A percentile compares a stretch with the other conserved stretches of the same genome.
Evolutionary conservation across 2,888 invertebrate genomes (phyloP).

Genomic region (Synergus umbraculus): DNA sequence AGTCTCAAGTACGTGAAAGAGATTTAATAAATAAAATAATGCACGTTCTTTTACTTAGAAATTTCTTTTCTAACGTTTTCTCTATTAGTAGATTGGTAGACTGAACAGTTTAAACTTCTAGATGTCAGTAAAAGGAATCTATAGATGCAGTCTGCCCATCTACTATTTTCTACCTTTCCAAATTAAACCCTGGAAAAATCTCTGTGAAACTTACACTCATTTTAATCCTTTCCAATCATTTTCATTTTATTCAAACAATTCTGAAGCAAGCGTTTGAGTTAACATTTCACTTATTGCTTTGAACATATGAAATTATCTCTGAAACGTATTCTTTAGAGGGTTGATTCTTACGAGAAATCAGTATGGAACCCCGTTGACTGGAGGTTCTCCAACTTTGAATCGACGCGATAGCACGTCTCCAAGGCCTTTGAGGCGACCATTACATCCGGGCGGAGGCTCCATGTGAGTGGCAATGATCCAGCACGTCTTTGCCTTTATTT

Average conservation of each 20-base stretch:
- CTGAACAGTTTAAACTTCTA: background rate
- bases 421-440: constrained; percentile 72
- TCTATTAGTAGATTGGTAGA: background rate
- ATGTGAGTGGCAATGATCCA: constrained; percentile 76
- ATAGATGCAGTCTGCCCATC: background rate
- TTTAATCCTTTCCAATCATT: background rate
- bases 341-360: constrained; percentile 74
- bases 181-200: background rate
- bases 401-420: constrained; percentile 75
- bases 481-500: constrained; percentile 69
- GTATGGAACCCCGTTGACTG: constrained; percentile 64
- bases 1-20: constrained; percentile 83
- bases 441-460: constrained; percentile 75
- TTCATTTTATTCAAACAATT: background rate
- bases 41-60: background rate
- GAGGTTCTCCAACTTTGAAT: constrained; percentile 72
- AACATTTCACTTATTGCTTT: background rate
- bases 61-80: background rate
- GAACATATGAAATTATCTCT: background rate
- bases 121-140: background rate
- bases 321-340: constrained; percentile 62
- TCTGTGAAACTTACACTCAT: background rate
- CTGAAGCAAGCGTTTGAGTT: background rate
- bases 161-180: too few species aligned
- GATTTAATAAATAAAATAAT: constrained; percentile 17